Evolutionary conservation across 2,797 vertebrate species (phyloP).

Genomic region (Myripristis murdjan): DNA sequence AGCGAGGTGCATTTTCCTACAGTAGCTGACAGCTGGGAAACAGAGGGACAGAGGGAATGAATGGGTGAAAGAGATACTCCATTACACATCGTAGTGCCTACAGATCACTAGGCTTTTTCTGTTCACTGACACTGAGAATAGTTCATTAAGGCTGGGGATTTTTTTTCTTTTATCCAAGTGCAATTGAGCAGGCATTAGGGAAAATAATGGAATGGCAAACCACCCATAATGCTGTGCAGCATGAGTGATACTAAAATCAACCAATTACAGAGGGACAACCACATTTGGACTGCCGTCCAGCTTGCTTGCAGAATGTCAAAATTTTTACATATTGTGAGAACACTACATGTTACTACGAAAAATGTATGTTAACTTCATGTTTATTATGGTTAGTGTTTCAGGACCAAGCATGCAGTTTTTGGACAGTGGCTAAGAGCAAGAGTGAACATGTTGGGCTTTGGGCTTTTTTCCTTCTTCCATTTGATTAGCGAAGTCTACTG

Average conservation of each 20-base stretch:
- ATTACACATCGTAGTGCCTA: neutral
- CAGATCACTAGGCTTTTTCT: constrained; percentile 8
- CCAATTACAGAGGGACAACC: neutral
- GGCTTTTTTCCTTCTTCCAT: neutral
- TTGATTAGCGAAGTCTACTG: neutral
- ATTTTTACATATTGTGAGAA: neutral
- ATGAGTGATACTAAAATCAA: neutral
- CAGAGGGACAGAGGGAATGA: constrained; percentile 51
- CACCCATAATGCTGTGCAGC: neutral
- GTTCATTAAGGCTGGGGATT: neutral
- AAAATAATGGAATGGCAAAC: neutral
- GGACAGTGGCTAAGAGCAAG: too few relatives aligned
- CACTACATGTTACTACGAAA: neutral
- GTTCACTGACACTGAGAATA: constrained; percentile 9
- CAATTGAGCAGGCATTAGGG: too few relatives aligned
- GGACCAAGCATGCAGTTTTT: neutral
- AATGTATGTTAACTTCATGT: neutral
- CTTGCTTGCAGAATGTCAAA: too few relatives aligned
- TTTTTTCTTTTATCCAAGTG: neutral
- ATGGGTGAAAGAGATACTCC: constrained; percentile 41
- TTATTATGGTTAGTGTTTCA: neutral
- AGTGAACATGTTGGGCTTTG: too few relatives aligned
- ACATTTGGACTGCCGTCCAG: neutral
- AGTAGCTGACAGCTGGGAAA: constrained; percentile 80
- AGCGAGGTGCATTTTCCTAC: constrained; percentile 81